phyloP scores from a whole-genome alignment of 2,797 vertebrate genomes.

The Odontamblyopus rebecca region DNA sequence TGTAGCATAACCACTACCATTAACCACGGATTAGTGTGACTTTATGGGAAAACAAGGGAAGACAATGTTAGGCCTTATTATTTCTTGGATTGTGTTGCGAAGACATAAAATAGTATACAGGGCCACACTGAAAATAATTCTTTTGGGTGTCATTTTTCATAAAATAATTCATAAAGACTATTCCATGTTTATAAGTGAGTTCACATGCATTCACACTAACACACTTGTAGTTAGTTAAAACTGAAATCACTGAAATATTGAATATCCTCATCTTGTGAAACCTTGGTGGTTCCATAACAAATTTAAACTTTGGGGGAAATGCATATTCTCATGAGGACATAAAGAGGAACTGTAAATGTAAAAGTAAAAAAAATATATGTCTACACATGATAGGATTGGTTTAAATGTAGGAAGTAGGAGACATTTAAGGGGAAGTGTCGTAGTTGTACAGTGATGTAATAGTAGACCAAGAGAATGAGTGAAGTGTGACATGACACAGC shows the following conservation, averaged over 20 bases:
- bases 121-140: neutral
- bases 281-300: neutral
- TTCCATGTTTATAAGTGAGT: neutral
- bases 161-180: neutral
- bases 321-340: neutral
- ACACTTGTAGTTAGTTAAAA: no score
- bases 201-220: neutral
- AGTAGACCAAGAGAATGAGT: conserved; percentile 23
- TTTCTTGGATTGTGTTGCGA: neutral
- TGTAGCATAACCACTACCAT: conserved; percentile 16
- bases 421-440: conserved; percentile 50
- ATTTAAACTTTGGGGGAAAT: neutral
- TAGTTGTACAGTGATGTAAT: conserved; percentile 18
- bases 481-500: conserved; percentile 48
- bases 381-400: conserved; percentile 37
- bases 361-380: conserved; percentile 37
- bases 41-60: neutral
- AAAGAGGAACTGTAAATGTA: conserved; percentile 49
- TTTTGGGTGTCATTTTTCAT: neutral
- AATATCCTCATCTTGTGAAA: neutral
- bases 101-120: neutral
- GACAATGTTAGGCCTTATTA: neutral
- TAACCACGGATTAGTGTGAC: conserved; percentile 24
- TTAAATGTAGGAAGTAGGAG: conserved; percentile 61
- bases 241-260: neutral